These are phyloP conservation scores for Enteromius argenteus DNA, from an alignment of 2,797 vertebrate genomes.

Conservation along the genomic window DNA sequence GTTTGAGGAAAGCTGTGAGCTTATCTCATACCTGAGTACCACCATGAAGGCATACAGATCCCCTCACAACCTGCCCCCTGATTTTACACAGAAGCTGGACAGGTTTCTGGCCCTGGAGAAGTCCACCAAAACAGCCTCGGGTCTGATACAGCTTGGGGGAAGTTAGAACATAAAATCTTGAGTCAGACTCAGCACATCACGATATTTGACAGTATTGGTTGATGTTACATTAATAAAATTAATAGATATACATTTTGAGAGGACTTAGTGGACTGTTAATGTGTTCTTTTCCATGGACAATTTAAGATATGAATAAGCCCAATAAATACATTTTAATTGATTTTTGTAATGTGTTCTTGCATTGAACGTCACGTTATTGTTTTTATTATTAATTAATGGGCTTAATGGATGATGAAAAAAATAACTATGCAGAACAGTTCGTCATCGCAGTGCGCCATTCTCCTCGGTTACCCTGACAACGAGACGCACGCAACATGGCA, in stretches of 20 bases:
- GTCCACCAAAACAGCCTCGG: slow-evolving; percentile 35
- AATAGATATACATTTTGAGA: background rate
- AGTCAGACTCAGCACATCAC: background rate
- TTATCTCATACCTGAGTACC: slow-evolving; percentile 85
- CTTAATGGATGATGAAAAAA: background rate
- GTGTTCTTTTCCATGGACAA: background rate
- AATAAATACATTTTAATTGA: background rate
- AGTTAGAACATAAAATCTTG: background rate
- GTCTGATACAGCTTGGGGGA: slow-evolving; percentile 41
- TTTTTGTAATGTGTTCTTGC: background rate
- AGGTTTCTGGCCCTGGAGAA: slow-evolving; percentile 83
- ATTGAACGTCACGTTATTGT: background rate
- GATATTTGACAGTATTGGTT: slow-evolving; percentile 22
- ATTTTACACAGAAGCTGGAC: slow-evolving; percentile 84
- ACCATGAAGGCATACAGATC: slow-evolving; percentile 82
- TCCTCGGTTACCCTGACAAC: slow-evolving; percentile 72
- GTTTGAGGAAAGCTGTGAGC: slow-evolving; percentile 87
- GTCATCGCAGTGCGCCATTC: slow-evolving; percentile 65
- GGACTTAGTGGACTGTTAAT: background rate
- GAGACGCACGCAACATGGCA: slow-evolving; percentile 36
- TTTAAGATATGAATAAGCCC: background rate
- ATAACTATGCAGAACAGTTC: slow-evolving; percentile 17
- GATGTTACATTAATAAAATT: slow-evolving; percentile 1
- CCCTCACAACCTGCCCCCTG: slow-evolving; percentile 78
- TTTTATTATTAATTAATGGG: background rate